Base-by-base conservation (phyloP, 2,888 invertebrate genomes). In the Theretra japonica region DNA sequence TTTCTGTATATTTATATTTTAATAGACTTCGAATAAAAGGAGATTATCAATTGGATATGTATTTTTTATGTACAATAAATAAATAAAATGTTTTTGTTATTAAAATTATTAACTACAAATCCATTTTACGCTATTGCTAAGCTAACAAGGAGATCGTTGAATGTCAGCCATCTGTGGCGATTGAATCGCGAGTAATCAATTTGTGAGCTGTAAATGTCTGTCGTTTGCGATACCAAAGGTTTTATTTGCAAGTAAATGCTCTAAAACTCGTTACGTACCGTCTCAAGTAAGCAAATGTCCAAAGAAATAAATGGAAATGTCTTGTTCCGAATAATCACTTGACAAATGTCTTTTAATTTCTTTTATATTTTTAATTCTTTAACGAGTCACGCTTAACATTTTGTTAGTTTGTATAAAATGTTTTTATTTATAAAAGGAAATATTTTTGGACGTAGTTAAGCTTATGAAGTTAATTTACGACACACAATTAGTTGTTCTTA, bases 221-320 rank as follows among this genome's bases (percentile, higher is more conserved):
- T 65, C 23, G 21, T 62, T 65, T 65, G 65, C 17, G 23, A 65
- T 17, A 48, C 53, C 48, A 65, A 17, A 65, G 41, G 65, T 30
- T 60, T 21, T 65, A 65, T 65, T 65, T 65, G 41, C 65, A 41
- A 41, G 62, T 21, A 21, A 65, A 15, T 23, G 41, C 23, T 65
- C 23, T 48, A 48, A 65, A 65, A 17, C 41, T 48, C 41, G 65
- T 65, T 65, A 65, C 65, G 41, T 48, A 17, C 41, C 41, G 65
- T 65, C 25, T 48, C 48, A 60, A 48, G 21, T 65, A 65, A 65
- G 23, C 48, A 48, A 48, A 17, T 48, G 65, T 48, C 41, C 23
- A 65, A 65, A 65, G 15, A 65, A 65, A 62, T 62, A 62, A 65
- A 65, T 65, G 48, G 48, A 48, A 65, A 23, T 48, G 65, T 48